Evolutionary conservation across 2,113 vertebrate species (phyloP).

Genomic region (Saccopteryx leptura): DNA sequence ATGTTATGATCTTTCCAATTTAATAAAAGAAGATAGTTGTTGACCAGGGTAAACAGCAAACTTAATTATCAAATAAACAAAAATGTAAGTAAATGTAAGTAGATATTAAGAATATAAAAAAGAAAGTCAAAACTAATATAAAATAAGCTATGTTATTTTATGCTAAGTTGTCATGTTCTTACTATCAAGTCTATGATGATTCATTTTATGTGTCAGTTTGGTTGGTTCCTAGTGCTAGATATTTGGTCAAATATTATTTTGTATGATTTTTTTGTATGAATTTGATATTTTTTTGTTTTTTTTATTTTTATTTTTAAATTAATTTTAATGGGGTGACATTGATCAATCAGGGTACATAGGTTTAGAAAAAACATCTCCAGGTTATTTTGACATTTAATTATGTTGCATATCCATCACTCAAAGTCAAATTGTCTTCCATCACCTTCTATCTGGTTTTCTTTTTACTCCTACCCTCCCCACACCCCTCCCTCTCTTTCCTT

Average conservation of each 20-base stretch:
- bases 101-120: not conserved
- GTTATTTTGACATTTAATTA: too few species aligned
- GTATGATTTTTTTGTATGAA: not conserved
- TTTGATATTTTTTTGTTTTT: not conserved
- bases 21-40: not conserved
- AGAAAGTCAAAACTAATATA: not conserved
- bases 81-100: conserved; percentile 8
- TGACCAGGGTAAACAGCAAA: not conserved
- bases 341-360: too few species aligned
- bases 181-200: not conserved
- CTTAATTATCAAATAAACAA: conserved; percentile 20
- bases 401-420: too few species aligned
- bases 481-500: too few species aligned
- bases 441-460: too few species aligned
- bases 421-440: too few species aligned
- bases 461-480: too few species aligned
- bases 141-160: not conserved
- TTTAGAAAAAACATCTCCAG: too few species aligned
- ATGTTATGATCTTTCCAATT: not conserved
- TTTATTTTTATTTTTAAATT: too few species aligned
- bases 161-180: not conserved
- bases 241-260: not conserved
- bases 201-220: conserved; percentile 4
- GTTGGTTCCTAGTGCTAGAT: not conserved
- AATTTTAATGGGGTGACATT: too few species aligned